Base-by-base conservation (phyloP, 1,140 invertebrate genomes). In the Monochamus saltuarius region DNA sequence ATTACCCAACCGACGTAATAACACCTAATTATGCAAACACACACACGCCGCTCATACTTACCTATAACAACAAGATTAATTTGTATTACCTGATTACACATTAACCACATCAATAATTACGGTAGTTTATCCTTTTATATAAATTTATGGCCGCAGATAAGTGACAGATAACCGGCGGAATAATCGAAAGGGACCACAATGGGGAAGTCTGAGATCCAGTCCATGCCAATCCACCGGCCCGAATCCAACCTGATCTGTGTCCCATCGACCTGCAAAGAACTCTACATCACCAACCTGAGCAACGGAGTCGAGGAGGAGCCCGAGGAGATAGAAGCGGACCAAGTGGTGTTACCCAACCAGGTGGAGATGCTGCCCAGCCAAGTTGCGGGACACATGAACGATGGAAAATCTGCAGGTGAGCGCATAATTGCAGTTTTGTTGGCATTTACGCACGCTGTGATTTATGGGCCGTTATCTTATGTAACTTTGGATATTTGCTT, bases 331-430 rank as follows among this genome's bases (percentile, higher is more conserved):
- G 40, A 56, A 37, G 57, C 55, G 1, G 55, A 69, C 17, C 17
- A 38, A 8, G 6, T 56, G 37, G 59, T 40, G 10, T 61, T 69
- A n/a, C 70, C 73, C 3, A 47, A 65, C 9, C 66, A 65, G 37
- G 70, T 69, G 58, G 65, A 73, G 38, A 29, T 69, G 34, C 64
- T 87, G 36, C 80, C 80, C 47, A 82, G 82, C 60, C 89, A 90
- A 77, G 88, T 91, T 1, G 87, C 87, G 16, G 89, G 89, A 1
- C 89, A 91, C 72, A 78, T 76, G 39, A 62, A 66, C 42, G 53
- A 67, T 37, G 69, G 66, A 1, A 65, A 71, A 57, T 58, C 55
- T 49, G 47, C 66, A 9, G 87, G 87, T 59, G 36, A 46, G 49
- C 54, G 3, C 34, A 14, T 34, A 51, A 4, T 29, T 29, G 46